Evolutionary conservation across 2,797 vertebrate genomes (phyloP).

Genomic region (Myotis planiceps): DNA sequence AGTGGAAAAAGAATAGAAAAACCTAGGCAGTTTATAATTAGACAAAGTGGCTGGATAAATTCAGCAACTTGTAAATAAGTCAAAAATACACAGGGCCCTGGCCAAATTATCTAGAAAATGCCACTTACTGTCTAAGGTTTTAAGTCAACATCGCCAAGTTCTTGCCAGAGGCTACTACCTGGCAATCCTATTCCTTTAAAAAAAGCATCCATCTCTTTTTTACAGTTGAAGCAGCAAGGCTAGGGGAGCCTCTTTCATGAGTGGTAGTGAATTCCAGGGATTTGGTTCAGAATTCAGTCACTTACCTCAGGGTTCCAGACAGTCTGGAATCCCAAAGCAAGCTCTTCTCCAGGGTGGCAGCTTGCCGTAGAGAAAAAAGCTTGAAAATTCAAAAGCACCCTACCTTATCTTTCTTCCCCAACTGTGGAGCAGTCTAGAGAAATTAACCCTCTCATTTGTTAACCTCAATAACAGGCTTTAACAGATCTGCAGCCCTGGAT

Average conservation of each 20-base stretch:
- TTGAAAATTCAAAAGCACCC: constrained; percentile 28
- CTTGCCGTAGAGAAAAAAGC: neutral
- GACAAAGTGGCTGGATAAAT: neutral
- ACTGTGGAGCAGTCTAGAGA: constrained; percentile 62
- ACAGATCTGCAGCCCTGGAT: constrained; percentile 56
- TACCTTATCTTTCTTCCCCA: constrained; percentile 59
- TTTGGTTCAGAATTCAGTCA: constrained; percentile 47
- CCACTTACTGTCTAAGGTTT: neutral
- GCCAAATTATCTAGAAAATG: constrained; percentile 26
- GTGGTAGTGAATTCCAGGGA: neutral
- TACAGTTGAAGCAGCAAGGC: neutral
- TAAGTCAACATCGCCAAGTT: neutral
- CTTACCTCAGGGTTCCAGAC: constrained; percentile 48
- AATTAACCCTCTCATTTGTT: constrained; percentile 81
- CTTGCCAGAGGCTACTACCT: neutral
- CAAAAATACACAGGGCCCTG: constrained; percentile 13
- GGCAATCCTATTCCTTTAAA: neutral
- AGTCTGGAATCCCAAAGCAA: constrained; percentile 43
- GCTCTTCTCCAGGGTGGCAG: constrained; percentile 12
- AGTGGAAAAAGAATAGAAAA: constrained; percentile 35
- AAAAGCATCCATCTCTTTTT: neutral
- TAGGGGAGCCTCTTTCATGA: neutral
- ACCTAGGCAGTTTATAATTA: neutral
- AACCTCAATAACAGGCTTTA: constrained; percentile 74
- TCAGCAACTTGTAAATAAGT: constrained; percentile 1